Base-by-base conservation (phyloP, 2,888 invertebrate genomes). In the Oscheius onirici region DNA sequence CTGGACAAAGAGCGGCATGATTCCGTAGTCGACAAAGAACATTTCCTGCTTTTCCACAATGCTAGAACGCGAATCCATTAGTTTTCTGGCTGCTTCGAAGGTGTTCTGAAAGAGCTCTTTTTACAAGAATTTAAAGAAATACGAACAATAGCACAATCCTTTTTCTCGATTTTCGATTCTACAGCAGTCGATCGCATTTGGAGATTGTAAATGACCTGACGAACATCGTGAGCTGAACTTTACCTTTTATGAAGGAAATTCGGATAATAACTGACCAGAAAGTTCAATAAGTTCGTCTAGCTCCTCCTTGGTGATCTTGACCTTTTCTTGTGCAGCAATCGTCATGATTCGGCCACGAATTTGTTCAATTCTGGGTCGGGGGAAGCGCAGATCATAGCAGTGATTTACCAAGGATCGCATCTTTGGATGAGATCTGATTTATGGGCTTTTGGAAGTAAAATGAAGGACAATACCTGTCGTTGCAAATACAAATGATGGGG, bases 401-500 rank as follows among this genome's bases (percentile, higher is more conserved):
- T 99, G 93, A 89, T 95, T 95, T 61, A 93, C 92, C 10, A 99
- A 90, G 0, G 95, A 93, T 70, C 95, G 91, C 90, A 99, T 95
- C 90, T 93, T 93, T n/a, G 78, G 71, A 61, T 78, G 72, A 10
- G 67, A 58, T 40, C 70, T 70, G 22, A 54, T 49, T 22, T n/a
- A n/a, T n/a, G n/a, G n/a, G n/a, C 6, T n/a, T 46, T 46, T 46
- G 15, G 26, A 22, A 17, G 43, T 52, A 58, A 10, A 55, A 6
- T 20, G 22, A 22, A 55, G 93, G 93, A 63, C 71, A 74, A 1
- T 89, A 88, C 54, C 97, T 91, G 89, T 99, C 97, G 88, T 99
- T 99, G 89, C 99, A 99, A 92, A 97, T 97, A 89, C 97, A 96
- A 83, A 97, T 92, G 67, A 97, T 92, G 0, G 96, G 96, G 71